Percentiles rank a stretch among this genome's conserved stretches.
phyloP scores from a whole-genome alignment of 1,140 invertebrate genomes.

The Caenorhabditis brenneri region DNA sequence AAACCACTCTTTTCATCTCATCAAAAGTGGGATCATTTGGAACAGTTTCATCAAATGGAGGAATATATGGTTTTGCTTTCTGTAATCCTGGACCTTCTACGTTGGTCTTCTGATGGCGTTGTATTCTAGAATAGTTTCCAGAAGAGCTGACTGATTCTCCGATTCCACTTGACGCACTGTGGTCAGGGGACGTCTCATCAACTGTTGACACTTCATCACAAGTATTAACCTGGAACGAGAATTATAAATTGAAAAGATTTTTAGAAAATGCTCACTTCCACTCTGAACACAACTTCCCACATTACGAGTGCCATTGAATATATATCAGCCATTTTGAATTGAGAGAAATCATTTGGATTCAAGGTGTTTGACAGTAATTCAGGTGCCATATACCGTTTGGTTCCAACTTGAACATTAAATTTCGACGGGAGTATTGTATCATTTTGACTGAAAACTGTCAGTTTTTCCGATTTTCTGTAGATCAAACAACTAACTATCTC shows the following conservation, averaged over 20 bases:
- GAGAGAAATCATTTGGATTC: conserved; percentile 84
- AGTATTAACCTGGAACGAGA: neutral
- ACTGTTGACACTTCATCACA: conserved; percentile 8
- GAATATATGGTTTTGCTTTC: conserved; percentile 34
- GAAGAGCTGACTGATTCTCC: conserved; percentile 34
- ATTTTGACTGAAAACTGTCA: conserved; percentile 76
- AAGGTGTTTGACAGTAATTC: conserved; percentile 81
- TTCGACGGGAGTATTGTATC: conserved; percentile 58
- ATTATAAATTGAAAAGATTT: neutral
- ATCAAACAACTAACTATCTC: conserved; percentile 78
- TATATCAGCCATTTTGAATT: conserved; percentile 92
- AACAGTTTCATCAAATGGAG: conserved; percentile 84
- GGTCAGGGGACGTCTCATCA: neutral
- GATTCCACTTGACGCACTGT: conserved; percentile 26
- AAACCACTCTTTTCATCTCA: conserved; percentile 89
- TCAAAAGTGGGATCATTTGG: conserved; percentile 84
- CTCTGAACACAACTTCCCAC: conserved; percentile 81
- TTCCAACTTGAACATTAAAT: conserved; percentile 68
- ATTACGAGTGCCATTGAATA: conserved; percentile 89
- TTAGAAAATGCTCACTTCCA: conserved; percentile 46
- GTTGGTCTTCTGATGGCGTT: no score
- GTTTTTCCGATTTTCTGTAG: neutral
- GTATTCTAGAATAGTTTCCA: no score
- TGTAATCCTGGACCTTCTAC: no score
- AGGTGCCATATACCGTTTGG: conserved; percentile 60